These are phyloP conservation scores for Adoxophyes honmai DNA, from an alignment of 1,140 invertebrate genomes.

Conservation along the genomic window DNA sequence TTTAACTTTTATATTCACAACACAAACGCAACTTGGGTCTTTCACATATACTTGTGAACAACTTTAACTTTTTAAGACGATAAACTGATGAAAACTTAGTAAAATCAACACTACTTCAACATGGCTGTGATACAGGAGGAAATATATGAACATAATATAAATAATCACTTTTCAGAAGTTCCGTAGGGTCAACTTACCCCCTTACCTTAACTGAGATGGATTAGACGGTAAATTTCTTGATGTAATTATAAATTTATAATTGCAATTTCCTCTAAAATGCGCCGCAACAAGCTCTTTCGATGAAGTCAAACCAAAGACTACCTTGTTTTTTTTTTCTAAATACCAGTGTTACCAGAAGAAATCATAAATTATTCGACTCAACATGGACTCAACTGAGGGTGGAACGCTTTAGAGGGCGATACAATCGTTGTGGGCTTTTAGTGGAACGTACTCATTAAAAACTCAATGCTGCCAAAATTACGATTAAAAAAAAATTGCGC, in stretches of 20 bases:
- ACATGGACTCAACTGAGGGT: no score
- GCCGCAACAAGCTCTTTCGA: conserved; percentile 59
- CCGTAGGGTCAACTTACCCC: conserved; percentile 70
- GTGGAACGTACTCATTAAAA: no score
- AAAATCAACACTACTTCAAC: conserved; percentile 77
- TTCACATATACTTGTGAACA: conserved; percentile 73
- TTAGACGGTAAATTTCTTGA: conserved; percentile 70
- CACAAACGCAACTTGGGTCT: conserved; percentile 74
- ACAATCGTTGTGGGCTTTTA: no score
- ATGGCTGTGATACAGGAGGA: conserved; percentile 74
- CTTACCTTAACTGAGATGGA: conserved; percentile 73
- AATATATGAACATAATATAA: conserved; percentile 74
- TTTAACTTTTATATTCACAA: conserved; percentile 72
- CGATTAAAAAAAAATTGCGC: conserved; percentile 16
- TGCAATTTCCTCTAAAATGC: conserved; percentile 63
- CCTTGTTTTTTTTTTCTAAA: background rate
- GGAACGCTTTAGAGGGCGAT: no score
- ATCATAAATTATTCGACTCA: no score
- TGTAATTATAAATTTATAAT: conserved; percentile 51
- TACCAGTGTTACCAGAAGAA: background rate
- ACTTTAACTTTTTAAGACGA: conserved; percentile 67
- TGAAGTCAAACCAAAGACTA: conserved; percentile 39
- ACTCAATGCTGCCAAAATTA: no score
- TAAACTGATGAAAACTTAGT: conserved; percentile 73
- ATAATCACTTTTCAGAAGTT: conserved; percentile 73